Evolutionary conservation across 1,140 invertebrate species (phyloP).

Genomic region (Panagrolaimus sp.): DNA sequence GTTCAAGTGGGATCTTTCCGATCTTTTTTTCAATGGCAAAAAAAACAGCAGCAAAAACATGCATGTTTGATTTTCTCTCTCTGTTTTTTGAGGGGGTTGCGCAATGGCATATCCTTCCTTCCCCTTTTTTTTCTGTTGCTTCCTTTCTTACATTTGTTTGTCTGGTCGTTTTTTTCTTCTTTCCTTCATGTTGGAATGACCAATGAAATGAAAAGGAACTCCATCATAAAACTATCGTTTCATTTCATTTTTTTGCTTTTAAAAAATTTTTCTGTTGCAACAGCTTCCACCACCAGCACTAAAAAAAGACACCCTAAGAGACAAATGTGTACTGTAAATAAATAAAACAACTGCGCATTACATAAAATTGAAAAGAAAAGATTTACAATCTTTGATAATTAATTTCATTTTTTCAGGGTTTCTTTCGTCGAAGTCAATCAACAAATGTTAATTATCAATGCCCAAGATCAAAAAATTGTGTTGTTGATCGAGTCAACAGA

Average conservation of each 20-base stretch:
- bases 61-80: no score
- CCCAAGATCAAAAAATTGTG: slow-evolving; percentile 92
- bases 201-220: neutral
- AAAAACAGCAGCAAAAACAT: no score
- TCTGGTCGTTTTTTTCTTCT: no score
- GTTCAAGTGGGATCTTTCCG: no score
- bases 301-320: neutral
- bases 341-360: neutral
- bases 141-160: neutral
- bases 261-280: no score
- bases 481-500: slow-evolving; percentile 92
- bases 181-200: neutral
- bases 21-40: no score
- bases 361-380: neutral
- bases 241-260: no score
- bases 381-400: slow-evolving; percentile 7
- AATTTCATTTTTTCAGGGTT: slow-evolving; percentile 68
- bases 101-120: slow-evolving; percentile 2
- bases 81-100: neutral
- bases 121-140: neutral
- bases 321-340: neutral
- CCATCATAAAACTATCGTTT: no score
- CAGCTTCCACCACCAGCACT: neutral
- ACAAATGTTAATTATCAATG: slow-evolving; percentile 90
- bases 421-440: slow-evolving; percentile 93